These are phyloP conservation scores for Drosophila paulistorum DNA, from an alignment of 1,140 invertebrate genomes.

Conservation along the genomic window DNA sequence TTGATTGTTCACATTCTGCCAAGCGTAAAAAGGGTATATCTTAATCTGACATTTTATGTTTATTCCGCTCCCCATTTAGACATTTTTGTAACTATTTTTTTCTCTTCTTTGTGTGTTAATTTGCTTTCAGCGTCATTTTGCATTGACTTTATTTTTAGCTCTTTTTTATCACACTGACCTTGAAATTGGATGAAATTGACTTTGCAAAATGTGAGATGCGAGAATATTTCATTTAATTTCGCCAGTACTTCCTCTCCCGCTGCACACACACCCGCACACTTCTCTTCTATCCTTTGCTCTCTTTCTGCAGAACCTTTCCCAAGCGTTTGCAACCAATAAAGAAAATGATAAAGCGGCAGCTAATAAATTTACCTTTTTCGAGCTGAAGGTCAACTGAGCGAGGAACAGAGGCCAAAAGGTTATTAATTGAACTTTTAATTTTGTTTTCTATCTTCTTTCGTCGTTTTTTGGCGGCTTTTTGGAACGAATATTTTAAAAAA, in stretches of 20 bases:
- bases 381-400: conserved; percentile 2
- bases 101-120: conserved; percentile 12
- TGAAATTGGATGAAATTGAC: conserved; percentile 21
- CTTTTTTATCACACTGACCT: conserved; percentile 31
- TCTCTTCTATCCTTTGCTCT: background rate
- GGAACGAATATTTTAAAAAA: background rate
- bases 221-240: conserved; percentile 38
- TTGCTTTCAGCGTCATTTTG: conserved; percentile 54
- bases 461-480: background rate
- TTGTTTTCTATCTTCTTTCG: background rate
- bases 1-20: too few relatives aligned
- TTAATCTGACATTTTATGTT: background rate
- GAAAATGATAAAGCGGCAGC: conserved; percentile 5
- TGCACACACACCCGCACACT: too few relatives aligned
- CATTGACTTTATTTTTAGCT: conserved; percentile 52
- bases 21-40: background rate
- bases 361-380: conserved; percentile 31
- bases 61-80: background rate
- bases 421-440: conserved; percentile 2
- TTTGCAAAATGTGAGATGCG: background rate
- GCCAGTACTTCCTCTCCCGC: conserved; percentile 23
- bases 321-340: background rate
- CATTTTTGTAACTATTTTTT: too few relatives aligned
- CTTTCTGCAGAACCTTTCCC: background rate
- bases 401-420: background rate